Conservation (phyloP, 2,888 invertebrate genomes). For the Oxyscelio sp. region DNA sequence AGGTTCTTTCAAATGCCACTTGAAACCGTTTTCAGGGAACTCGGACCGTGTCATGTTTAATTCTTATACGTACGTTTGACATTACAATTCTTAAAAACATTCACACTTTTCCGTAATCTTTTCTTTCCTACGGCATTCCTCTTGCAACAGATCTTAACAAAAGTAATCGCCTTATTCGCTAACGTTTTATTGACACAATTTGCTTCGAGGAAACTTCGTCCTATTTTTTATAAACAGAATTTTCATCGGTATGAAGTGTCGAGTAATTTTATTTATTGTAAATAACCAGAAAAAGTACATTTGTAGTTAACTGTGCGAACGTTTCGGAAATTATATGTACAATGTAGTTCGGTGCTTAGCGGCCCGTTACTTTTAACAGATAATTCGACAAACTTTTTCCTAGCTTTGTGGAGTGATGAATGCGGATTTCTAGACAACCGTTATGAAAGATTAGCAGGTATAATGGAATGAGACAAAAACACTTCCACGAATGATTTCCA, state of each 20-base stretch:
- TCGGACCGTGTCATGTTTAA: conserved; percentile 28
- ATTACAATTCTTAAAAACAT: conserved; percentile 23
- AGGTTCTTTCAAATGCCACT: conserved; percentile 52
- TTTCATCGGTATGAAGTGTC: too few relatives aligned
- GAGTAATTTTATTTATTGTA: too few relatives aligned
- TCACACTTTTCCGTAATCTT: conserved; percentile 17
- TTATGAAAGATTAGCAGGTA: conserved; percentile 40
- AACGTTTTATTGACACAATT: too few relatives aligned
- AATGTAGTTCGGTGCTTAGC: too few relatives aligned
- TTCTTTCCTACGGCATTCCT: not conserved
- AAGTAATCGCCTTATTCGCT: conserved; percentile 15
- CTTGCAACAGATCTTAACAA: conserved; percentile 12
- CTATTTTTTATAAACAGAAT: too few relatives aligned
- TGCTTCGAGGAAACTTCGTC: too few relatives aligned
- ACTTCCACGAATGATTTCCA: conserved; percentile 43
- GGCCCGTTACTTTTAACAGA: too few relatives aligned
- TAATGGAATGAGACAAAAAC: conserved; percentile 53
- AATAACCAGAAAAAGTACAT: too few relatives aligned
- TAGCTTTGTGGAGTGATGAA: conserved; percentile 22
- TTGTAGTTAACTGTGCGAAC: too few relatives aligned
- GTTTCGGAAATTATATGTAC: too few relatives aligned
- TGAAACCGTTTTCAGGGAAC: conserved; percentile 32
- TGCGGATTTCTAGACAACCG: conserved; percentile 22
- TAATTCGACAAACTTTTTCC: too few relatives aligned
- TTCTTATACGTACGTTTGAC: conserved; percentile 39